Conservation (phyloP, 1,140 invertebrate species). For the Sminthurides bifidus region DNA sequence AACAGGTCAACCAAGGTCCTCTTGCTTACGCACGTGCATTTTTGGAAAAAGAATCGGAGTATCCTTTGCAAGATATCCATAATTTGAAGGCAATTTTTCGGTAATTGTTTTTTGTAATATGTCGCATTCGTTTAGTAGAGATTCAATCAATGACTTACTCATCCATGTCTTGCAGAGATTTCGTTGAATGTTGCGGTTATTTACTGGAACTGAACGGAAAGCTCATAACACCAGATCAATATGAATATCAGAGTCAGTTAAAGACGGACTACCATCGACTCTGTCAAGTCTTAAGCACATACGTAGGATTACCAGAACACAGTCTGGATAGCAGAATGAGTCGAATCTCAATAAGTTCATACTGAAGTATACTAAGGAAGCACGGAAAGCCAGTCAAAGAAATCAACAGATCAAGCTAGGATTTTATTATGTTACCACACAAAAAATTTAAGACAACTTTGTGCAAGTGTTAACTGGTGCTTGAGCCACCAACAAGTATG, state of each 20-base stretch:
- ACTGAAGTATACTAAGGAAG: too few relatives aligned
- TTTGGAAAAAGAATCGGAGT: conserved; percentile 30
- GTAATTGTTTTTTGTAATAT: conserved; percentile 14
- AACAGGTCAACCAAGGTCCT: conserved; percentile 31
- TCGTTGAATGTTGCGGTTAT: conserved; percentile 32
- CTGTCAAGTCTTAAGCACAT: conserved; percentile 22
- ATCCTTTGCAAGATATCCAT: conserved; percentile 29
- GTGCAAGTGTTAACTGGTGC: too few relatives aligned
- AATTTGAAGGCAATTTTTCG: conserved; percentile 30
- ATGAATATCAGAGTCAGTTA: conserved; percentile 27
- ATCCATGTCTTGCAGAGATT: conserved; percentile 23
- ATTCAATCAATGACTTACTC: neutral
- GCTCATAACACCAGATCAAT: conserved; percentile 27
- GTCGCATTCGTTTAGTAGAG: neutral
- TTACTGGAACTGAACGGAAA: conserved; percentile 27
- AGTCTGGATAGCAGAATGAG: conserved; percentile 30
- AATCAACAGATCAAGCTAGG: too few relatives aligned
- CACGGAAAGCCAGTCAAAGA: too few relatives aligned
- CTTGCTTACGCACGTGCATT: conserved; percentile 31
- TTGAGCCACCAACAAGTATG: too few relatives aligned
- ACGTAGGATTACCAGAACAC: conserved; percentile 23
- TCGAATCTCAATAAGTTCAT: conserved; percentile 30
- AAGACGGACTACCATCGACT: conserved; percentile 23
- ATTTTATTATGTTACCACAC: too few relatives aligned
- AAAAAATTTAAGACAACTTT: too few relatives aligned